Conservation (phyloP, 2,113 vertebrate genomes). For the Rostratula benghalensis region DNA sequence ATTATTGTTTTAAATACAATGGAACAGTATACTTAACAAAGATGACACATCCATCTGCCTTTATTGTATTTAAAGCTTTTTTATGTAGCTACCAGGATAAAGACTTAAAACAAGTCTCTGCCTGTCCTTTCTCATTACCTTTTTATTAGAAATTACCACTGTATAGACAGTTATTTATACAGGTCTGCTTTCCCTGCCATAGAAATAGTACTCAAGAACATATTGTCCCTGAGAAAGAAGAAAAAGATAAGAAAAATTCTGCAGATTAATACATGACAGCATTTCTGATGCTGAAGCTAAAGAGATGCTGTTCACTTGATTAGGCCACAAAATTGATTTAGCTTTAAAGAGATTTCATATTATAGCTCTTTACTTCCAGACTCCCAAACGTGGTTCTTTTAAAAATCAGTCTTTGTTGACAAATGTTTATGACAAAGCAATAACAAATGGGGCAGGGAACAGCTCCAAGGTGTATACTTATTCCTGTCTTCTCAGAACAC, state of each 20-base stretch:
- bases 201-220: not conserved
- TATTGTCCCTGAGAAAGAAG: not conserved
- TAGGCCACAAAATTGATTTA: slow-evolving; percentile 53
- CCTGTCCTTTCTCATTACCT: not conserved
- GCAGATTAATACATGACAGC: not conserved
- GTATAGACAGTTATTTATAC: not conserved
- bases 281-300: not conserved
- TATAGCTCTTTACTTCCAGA: slow-evolving; percentile 10
- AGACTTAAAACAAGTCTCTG: not conserved
- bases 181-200: not conserved
- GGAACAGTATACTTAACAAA: not conserved
- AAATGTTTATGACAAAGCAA: slow-evolving; percentile 42
- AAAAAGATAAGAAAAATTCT: not conserved
- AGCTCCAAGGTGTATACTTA: not conserved
- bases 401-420: slow-evolving; percentile 44
- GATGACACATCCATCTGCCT: not conserved
- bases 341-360: slow-evolving; percentile 33
- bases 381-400: not conserved
- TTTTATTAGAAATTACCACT: not conserved
- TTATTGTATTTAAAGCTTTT: not conserved
- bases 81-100: not conserved
- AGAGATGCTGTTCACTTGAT: slow-evolving; percentile 14
- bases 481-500: not conserved
- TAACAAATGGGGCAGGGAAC: not conserved
- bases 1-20: not conserved